Conservation (phyloP, 1,140 invertebrate species). For the Habropoda laboriosa region DNA sequence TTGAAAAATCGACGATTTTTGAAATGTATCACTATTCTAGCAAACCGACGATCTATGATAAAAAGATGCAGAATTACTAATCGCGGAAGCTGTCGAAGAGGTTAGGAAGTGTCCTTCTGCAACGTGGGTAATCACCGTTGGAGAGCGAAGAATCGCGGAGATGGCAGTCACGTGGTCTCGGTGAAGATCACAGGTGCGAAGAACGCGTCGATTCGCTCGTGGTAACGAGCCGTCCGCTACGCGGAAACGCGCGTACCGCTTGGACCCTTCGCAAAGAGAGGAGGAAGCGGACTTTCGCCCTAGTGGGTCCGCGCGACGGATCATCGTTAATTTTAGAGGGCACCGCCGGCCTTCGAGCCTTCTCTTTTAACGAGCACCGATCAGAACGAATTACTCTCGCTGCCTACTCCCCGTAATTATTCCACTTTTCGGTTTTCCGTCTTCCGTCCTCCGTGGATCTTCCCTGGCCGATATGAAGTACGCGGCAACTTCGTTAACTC, state of each 20-base stretch:
- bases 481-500: constrained; percentile 18
- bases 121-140: too few species aligned
- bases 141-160: neutral
- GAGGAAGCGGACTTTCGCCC: constrained; percentile 34
- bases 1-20: too few species aligned
- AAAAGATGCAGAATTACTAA: neutral
- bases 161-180: neutral
- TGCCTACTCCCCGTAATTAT: constrained; percentile 41
- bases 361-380: constrained; percentile 42
- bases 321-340: constrained; percentile 47
- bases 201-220: neutral
- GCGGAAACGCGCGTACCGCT: constrained; percentile 32
- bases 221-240: constrained; percentile 7
- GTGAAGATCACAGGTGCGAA: constrained; percentile 10
- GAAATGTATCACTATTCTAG: too few species aligned
- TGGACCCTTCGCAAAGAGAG: constrained; percentile 3
- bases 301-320: neutral
- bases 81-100: neutral
- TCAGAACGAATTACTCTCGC: constrained; percentile 41
- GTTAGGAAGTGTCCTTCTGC: neutral
- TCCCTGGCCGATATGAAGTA: constrained; percentile 11
- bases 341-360: constrained; percentile 8
- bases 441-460: neutral
- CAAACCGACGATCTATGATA: too few species aligned
- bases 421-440: constrained; percentile 39